Conservation (phyloP, 2,113 vertebrate species). For the Mesembrinibis cayennensis region DNA sequence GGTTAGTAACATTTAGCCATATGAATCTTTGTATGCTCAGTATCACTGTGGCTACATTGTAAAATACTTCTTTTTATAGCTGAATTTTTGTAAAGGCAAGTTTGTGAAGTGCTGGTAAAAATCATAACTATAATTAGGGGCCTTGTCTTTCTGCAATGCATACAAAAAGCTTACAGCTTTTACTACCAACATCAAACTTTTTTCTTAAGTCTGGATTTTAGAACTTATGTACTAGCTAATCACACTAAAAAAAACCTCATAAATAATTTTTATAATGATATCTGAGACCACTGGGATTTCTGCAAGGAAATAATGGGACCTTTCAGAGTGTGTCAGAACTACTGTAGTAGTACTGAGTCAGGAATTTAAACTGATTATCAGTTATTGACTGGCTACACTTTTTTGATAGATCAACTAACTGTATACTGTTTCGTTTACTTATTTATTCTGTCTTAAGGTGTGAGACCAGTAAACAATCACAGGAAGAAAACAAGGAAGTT, state of each 20-base stretch:
- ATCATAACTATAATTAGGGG: background rate
- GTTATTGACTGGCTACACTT: background rate
- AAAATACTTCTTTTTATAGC: background rate
- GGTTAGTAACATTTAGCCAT: background rate
- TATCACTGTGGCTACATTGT: background rate
- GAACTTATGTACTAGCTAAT: background rate
- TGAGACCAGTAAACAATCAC: background rate
- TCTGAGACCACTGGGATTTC: background rate
- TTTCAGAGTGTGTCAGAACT: background rate
- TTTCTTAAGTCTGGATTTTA: background rate
- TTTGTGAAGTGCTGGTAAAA: background rate
- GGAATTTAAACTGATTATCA: background rate
- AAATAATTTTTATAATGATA: background rate
- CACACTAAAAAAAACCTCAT: background rate
- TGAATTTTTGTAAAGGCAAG: background rate
- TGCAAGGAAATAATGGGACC: background rate
- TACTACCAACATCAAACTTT: background rate
- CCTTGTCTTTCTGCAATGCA: background rate
- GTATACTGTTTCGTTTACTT: background rate
- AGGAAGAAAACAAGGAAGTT: background rate
- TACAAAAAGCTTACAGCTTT: background rate
- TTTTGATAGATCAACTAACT: background rate
- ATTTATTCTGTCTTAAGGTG: slow-evolving; percentile 1
- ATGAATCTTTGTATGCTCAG: background rate
- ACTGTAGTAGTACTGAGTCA: background rate